phyloP scores from a whole-genome alignment of 2,888 invertebrate species.

The Ormyrus rosae region DNA sequence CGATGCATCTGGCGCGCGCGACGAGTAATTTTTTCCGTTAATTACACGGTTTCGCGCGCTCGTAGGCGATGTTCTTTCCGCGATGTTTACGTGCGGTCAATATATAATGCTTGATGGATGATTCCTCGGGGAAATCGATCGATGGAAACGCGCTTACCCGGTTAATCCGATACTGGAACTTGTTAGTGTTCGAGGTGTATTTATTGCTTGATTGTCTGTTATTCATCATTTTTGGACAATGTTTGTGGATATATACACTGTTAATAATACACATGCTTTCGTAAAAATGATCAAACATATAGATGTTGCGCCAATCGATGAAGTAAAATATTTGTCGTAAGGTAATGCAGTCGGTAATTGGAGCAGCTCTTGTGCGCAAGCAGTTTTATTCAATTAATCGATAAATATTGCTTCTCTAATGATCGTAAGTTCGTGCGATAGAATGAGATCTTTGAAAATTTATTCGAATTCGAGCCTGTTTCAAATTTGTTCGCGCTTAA shows the following conservation, averaged over 20 bases:
- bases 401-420: no score
- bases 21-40: constrained; percentile 35
- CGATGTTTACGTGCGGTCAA: background rate
- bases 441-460: constrained; percentile 3
- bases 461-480: background rate
- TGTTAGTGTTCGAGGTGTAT: background rate
- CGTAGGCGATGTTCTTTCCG: background rate
- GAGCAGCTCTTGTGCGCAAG: no score
- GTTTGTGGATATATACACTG: no score
- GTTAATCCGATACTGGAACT: background rate
- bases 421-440: background rate
- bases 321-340: no score
- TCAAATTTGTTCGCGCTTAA: no score
- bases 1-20: background rate
- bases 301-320: no score
- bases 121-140: constrained; percentile 16
- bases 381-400: no score
- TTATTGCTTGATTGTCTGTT: no score
- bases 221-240: no score
- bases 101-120: background rate
- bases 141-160: background rate
- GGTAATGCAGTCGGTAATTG: no score
- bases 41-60: constrained; percentile 41
- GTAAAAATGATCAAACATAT: no score
- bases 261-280: no score